Evolutionary conservation across 1,140 invertebrate species (phyloP).

Genomic region (Onthophagus taurus): DNA sequence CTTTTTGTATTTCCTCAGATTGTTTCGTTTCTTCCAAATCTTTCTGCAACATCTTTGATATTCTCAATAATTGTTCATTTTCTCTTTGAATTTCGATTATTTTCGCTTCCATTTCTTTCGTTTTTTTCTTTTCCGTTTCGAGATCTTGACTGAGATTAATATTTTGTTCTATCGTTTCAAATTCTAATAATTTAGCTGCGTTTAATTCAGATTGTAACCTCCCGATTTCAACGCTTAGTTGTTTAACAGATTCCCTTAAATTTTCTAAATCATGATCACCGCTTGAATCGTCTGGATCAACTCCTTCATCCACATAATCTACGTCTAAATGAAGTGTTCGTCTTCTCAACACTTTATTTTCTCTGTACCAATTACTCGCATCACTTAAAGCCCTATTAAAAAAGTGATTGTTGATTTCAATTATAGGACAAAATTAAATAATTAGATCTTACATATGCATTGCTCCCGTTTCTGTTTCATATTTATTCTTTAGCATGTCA

Average conservation of each 20-base stretch:
- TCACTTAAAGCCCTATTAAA: constrained; percentile 45
- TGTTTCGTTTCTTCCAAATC: constrained; percentile 50
- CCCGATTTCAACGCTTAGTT: constrained; percentile 53
- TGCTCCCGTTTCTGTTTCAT: constrained; percentile 58
- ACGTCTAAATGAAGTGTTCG: constrained; percentile 47
- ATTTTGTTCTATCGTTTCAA: constrained; percentile 57
- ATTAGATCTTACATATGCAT: constrained; percentile 47
- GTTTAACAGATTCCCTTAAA: constrained; percentile 53
- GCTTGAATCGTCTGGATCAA: constrained; percentile 44
- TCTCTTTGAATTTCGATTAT: constrained; percentile 22
- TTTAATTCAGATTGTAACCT: constrained; percentile 56
- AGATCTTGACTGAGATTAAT: constrained; percentile 44
- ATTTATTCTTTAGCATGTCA: constrained; percentile 59
- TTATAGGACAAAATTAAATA: constrained; percentile 7
- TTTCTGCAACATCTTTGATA: constrained; percentile 49
- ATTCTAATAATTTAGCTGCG: constrained; percentile 53
- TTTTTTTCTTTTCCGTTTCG: constrained; percentile 45
- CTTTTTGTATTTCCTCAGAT: constrained; percentile 49
- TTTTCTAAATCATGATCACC: constrained; percentile 56
- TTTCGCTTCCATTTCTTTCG: constrained; percentile 39
- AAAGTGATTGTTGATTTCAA: constrained; percentile 6
- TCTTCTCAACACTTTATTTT: constrained; percentile 60
- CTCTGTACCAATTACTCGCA: constrained; percentile 59
- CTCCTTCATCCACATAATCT: constrained; percentile 35
- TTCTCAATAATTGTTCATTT: constrained; percentile 9